Percentiles rank a stretch among this genome's conserved stretches.
phyloP scores from a whole-genome alignment of 2,888 invertebrate species.

The Sepiola atlantica region DNA sequence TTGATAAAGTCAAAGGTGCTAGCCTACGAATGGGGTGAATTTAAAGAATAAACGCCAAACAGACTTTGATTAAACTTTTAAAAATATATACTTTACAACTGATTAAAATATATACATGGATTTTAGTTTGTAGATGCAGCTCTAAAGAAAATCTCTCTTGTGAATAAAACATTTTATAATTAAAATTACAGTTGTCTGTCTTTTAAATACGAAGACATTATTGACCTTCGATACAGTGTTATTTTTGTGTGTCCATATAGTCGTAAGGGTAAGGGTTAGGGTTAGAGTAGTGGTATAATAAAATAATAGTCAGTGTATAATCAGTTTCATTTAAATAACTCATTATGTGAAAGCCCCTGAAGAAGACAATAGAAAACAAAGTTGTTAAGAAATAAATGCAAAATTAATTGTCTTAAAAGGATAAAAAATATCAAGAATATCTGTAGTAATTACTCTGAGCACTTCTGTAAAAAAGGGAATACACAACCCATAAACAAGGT shows the following conservation, averaged over 20 bases:
- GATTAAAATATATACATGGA: neutral
- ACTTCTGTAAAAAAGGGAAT: too few relatives aligned
- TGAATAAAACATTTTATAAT: slow-evolving; percentile 32
- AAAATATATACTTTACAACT: neutral
- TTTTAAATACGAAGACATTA: neutral
- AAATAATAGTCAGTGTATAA: too few relatives aligned
- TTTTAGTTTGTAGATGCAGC: slow-evolving; percentile 18
- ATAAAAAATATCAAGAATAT: too few relatives aligned
- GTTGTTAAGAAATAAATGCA: neutral
- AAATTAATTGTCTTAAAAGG: too few relatives aligned
- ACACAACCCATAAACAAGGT: too few relatives aligned
- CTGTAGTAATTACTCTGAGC: too few relatives aligned
- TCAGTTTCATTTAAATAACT: neutral
- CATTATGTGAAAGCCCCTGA: neutral
- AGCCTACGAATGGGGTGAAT: slow-evolving; percentile 15
- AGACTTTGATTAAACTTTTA: neutral
- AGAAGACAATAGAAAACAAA: neutral
- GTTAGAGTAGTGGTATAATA: too few relatives aligned
- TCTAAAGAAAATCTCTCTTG: slow-evolving; percentile 23
- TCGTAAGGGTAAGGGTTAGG: too few relatives aligned
- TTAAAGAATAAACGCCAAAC: neutral
- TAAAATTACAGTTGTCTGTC: neutral
- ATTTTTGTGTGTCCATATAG: too few relatives aligned
- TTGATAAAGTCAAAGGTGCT: slow-evolving; percentile 32
- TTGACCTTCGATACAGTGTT: neutral